A percentile compares a stretch with the other conserved stretches of the same genome.
These are phyloP conservation scores for Limnephilus lunatus DNA, from an alignment of 2,888 invertebrate species.

Conservation along the genomic window DNA sequence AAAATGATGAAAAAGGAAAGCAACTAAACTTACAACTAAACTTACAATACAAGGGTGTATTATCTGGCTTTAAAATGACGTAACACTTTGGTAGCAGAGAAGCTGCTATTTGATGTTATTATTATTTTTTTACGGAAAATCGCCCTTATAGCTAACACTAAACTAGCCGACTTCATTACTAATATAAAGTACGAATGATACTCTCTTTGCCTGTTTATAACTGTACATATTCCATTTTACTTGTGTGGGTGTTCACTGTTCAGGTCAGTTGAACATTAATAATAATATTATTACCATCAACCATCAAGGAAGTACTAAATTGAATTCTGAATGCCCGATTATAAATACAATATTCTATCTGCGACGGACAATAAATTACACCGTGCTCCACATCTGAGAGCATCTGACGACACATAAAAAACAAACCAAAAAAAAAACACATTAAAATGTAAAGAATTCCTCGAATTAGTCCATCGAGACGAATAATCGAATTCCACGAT, in stretches of 20 bases:
- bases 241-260: neutral
- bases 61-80: too few species aligned
- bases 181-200: neutral
- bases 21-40: too few species aligned
- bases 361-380: neutral
- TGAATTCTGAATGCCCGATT: neutral
- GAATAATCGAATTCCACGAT: neutral
- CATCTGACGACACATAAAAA: conserved; percentile 22
- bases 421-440: neutral
- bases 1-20: too few species aligned
- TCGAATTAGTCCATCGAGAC: conserved; percentile 11
- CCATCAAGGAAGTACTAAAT: neutral
- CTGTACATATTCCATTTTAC: neutral
- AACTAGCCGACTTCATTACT: neutral
- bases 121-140: too few species aligned
- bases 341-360: neutral
- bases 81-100: too few species aligned
- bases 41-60: too few species aligned
- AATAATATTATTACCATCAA: neutral
- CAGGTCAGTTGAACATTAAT: neutral
- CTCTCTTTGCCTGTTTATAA: neutral
- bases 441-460: conserved; percentile 26
- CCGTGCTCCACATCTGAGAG: conserved; percentile 8
- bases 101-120: too few species aligned
- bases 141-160: too few species aligned